Evolutionary conservation across 2,113 vertebrate species (phyloP), one percentile per base, ranked within the genome.

Genomic region (Planiliza haematocheilus): DNA sequence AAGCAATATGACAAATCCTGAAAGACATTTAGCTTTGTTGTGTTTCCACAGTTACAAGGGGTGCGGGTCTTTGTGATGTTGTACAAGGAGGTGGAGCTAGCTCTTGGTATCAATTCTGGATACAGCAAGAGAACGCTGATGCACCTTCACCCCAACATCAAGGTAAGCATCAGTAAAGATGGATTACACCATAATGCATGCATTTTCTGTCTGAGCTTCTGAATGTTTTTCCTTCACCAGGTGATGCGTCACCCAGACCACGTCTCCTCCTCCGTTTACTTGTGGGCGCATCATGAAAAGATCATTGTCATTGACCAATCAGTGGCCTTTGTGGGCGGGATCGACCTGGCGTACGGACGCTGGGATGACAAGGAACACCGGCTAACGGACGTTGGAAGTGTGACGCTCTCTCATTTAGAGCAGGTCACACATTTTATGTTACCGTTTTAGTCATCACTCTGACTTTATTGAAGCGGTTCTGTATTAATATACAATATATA

Each of bases 201-300:
- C 1, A 0, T 51, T 46, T 46, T 8, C 21, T 10, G 42, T 56
- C 36, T 74, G 21, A 73, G 0, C 2, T 1, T 1, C 6, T 3
- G 2, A 18, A 10, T 14, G 1, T 7, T 14, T 2, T 17, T 16
- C 13, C 12, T 45, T 43, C 9, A 2, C 0, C 72, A 99, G 97
- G 97, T 99, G 81, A 98, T 99, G 95, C 94, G 98, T n/a, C 96
- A 99, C 74, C 98, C 97, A 0, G 96, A 98, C 89, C 98, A 99
- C 0, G 96, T 99, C 57, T 97, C 97, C 0, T 99, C 97, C 11
- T 88, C 94, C 0, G 97, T 99, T 16, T 98, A 98, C 75, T 92
- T 99, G 51, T 99, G 98, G 98, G 98, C 98, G 7, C 98, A 99
- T 69, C 98, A 99, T 0, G 98, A 99, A 93, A 99, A 99, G 82